These are phyloP conservation scores for Setophaga petechia DNA, from an alignment of 2,113 vertebrate genomes.

Conservation along the genomic window DNA sequence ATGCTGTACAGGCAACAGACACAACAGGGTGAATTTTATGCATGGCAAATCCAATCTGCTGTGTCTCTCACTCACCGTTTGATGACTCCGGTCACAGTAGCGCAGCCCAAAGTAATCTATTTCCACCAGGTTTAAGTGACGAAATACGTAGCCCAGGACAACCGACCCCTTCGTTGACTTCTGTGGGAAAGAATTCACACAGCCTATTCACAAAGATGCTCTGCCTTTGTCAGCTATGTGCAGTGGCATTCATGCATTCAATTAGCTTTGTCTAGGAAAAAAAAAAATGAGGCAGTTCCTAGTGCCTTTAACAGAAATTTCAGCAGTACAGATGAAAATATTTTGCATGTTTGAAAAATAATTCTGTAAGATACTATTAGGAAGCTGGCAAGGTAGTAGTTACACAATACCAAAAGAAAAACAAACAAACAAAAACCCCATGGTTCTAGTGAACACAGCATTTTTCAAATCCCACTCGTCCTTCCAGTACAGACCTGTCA, in stretches of 20 bases:
- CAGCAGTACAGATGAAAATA: not conserved
- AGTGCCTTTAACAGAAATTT: conserved; percentile 15
- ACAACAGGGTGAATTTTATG: not conserved
- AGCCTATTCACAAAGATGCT: conserved; percentile 64
- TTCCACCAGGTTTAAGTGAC: conserved; percentile 86
- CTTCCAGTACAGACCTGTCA: not conserved
- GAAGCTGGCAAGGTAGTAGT: not conserved
- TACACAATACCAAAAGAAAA: not conserved
- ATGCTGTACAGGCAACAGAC: not conserved
- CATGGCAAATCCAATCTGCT: not conserved
- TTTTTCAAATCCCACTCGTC: not conserved
- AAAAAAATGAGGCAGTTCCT: not conserved
- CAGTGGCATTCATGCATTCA: conserved; percentile 56
- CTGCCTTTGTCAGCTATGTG: conserved; percentile 52
- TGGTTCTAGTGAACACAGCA: not conserved
- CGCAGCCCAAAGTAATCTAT: conserved; percentile 92
- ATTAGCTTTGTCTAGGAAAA: not conserved
- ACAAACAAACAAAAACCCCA: not conserved
- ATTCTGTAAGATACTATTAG: not conserved
- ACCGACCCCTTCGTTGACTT: conserved; percentile 87
- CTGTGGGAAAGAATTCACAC: conserved; percentile 82
- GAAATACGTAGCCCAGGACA: conserved; percentile 87
- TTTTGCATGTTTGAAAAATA: not conserved
- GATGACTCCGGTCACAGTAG: conserved; percentile 89
- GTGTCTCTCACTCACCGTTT: conserved; percentile 81